Evolutionary conservation across 2,888 invertebrate species (phyloP).

Genomic region (Neocrepidodera transversa): DNA sequence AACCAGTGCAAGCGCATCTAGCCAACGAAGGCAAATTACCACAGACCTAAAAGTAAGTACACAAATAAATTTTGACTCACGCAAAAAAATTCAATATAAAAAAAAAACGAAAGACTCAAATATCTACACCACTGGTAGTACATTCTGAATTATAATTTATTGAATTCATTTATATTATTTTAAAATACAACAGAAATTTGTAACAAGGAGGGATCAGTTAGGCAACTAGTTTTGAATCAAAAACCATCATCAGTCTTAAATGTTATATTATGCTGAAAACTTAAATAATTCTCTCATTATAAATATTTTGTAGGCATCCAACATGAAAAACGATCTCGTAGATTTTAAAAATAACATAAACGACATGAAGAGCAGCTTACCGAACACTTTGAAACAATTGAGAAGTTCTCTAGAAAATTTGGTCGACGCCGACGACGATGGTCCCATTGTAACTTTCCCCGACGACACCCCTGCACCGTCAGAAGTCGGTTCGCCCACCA

Average conservation of each 20-base stretch:
- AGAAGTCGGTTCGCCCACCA: constrained; percentile 58
- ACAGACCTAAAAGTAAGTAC: constrained; percentile 70
- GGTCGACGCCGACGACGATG: constrained; percentile 68
- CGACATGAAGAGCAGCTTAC: constrained; percentile 77
- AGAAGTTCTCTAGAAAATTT: constrained; percentile 81
- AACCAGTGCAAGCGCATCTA: constrained; percentile 61
- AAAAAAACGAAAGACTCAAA: too few relatives aligned
- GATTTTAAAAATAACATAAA: constrained; percentile 85
- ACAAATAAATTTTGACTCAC: not conserved
- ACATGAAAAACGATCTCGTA: constrained; percentile 80
- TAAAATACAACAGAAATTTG: too few relatives aligned
- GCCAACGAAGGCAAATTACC: constrained; percentile 52
- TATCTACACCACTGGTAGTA: too few relatives aligned
- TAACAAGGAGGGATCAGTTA: too few relatives aligned
- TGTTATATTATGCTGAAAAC: too few relatives aligned
- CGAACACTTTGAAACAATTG: constrained; percentile 56
- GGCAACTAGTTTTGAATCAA: too few relatives aligned
- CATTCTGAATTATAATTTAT: too few relatives aligned
- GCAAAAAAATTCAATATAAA: too few relatives aligned
- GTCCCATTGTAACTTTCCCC: constrained; percentile 82
- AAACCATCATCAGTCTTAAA: too few relatives aligned
- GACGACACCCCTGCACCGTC: constrained; percentile 75
- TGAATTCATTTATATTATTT: too few relatives aligned
- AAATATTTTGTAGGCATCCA: constrained; percentile 66
- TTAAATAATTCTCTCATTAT: too few relatives aligned